Evolutionary conservation across 2,797 vertebrate genomes (phyloP), one percentile per base, ranked within the genome.

Genomic region (Centroberyx gerrardi): DNA sequence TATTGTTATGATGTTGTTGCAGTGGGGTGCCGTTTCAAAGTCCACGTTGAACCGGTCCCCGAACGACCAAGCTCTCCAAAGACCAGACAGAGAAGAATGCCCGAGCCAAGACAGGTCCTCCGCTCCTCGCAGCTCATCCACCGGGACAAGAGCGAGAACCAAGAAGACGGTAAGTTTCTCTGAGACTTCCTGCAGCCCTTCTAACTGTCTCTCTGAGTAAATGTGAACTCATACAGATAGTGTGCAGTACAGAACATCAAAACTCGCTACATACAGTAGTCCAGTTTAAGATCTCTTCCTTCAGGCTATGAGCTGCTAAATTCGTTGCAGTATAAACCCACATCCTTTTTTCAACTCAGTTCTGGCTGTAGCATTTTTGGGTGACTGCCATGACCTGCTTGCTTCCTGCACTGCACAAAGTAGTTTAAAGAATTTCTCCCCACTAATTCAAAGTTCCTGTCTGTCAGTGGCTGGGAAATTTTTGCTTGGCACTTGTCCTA

Each of bases 1-100:
- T 84, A 72, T 87, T 89, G 83, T 84, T 92, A 77, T 93, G 86
- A 87, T 94, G 93, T 94, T 86, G 69, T 94, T 94, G 78, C 92
- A 95, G 95, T 83, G 88, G 8, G 84, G 65, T 36, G 74, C 79
- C 18, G 81, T 64, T 55, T 86, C 86, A 52, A 87, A 91, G 79
- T 88, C 86, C 62, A 69, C 74, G 8, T 62, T 62, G 46, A 85
- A 88, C 68, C 92, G 48, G 83, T 71, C 65, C 70, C 61, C 29
- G 38, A 73, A 77, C 10, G 68, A 87, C 70, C 71, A 27, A 60
- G 73, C 61, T 56, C 69, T 84, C 52, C 78, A 72, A 53, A 82
- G 83, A 86, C 56, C 68, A 40, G 85, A 73, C 49, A 9, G 66
- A 36, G 81, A 68, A 81, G 91, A 91, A 91, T 87, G 84, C 62